These are phyloP conservation scores for Electrona antarctica DNA, from an alignment of 2,113 vertebrate species.

Conservation along the genomic window DNA sequence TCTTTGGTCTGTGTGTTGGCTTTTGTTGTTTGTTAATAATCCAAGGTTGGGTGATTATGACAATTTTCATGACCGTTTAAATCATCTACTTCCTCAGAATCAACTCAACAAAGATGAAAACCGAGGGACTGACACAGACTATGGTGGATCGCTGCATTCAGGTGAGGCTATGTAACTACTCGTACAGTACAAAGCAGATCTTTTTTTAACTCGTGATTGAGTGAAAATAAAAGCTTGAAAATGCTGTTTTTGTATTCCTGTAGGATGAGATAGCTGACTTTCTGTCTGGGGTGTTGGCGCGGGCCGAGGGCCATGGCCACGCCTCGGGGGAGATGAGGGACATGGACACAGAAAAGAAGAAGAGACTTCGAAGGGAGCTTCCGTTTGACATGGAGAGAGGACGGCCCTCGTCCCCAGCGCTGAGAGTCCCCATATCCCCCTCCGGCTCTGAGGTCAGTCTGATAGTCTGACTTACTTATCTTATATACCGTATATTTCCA, in stretches of 20 bases:
- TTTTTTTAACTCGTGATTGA: neutral
- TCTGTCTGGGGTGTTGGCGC: constrained; percentile 88
- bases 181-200: neutral
- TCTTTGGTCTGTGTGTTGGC: neutral
- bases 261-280: constrained; percentile 98
- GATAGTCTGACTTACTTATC: neutral
- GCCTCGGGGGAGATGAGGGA: constrained; percentile 87
- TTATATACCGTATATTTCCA: too few species aligned
- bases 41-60: too few species aligned
- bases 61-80: constrained; percentile 5
- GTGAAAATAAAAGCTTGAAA: neutral
- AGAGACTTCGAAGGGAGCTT: constrained; percentile 86
- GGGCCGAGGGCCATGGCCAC: constrained; percentile 84
- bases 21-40: neutral
- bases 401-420: constrained; percentile 85
- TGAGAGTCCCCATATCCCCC: constrained; percentile 88
- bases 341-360: constrained; percentile 93
- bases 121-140: constrained; percentile 93
- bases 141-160: constrained; percentile 99
- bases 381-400: constrained; percentile 91
- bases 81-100: constrained; percentile 79
- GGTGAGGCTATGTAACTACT: constrained; percentile 71
- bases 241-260: neutral
- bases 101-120: constrained; percentile 94
- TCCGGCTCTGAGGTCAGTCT: constrained; percentile 90